Evolutionary conservation across 2,113 vertebrate species (phyloP).

Genomic region (Eira barbara): DNA sequence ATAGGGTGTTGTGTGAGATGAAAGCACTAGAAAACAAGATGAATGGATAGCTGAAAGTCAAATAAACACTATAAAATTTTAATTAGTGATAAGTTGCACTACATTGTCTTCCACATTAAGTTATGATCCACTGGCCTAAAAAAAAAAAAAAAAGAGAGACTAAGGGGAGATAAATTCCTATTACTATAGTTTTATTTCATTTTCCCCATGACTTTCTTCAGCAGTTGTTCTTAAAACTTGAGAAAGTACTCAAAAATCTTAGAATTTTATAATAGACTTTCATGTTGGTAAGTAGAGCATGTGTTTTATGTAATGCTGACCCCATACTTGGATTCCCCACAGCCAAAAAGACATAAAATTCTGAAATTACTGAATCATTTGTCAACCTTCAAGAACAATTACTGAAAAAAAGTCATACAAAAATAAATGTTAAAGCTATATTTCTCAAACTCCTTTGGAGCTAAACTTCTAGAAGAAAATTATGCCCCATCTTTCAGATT

Average conservation of each 20-base stretch:
- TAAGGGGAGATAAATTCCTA: neutral
- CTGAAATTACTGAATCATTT: neutral
- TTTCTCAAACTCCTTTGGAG: neutral
- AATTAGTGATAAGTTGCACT: neutral
- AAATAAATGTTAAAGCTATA: neutral
- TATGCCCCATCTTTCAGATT: neutral
- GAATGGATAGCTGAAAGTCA: neutral
- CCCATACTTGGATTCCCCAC: no score
- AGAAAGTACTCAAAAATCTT: neutral
- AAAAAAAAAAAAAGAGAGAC: neutral
- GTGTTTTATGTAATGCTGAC: neutral
- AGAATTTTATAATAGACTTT: neutral
- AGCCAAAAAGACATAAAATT: neutral
- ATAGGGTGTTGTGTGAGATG: neutral
- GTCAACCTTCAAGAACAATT: neutral
- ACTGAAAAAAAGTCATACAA: constrained; percentile 19
- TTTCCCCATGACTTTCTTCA: neutral
- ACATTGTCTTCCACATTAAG: neutral
- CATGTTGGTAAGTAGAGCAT: neutral
- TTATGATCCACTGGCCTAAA: neutral
- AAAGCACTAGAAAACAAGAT: neutral
- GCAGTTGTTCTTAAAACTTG: neutral
- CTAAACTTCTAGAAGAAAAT: neutral
- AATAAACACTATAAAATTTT: neutral
- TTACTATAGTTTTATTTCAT: neutral